phyloP scores from a whole-genome alignment of 2,888 invertebrate species.

The Noctuana brunneofusca region DNA sequence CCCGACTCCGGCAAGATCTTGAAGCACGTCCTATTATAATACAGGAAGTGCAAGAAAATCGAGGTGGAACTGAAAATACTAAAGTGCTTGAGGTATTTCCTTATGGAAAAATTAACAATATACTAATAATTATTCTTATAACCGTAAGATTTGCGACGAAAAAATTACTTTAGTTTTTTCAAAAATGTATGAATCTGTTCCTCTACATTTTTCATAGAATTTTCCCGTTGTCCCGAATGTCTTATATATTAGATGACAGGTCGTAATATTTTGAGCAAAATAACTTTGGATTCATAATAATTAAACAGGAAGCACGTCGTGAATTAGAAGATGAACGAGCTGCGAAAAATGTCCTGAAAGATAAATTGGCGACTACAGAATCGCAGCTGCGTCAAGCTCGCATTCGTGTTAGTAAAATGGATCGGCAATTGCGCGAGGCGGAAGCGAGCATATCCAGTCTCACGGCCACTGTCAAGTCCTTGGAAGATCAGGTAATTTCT shows the following conservation, averaged over 20 bases:
- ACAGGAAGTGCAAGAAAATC: conserved; percentile 50
- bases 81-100: conserved; percentile 55
- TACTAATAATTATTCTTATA: too few relatives aligned
- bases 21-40: conserved; percentile 50
- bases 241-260: too few relatives aligned
- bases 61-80: conserved; percentile 49
- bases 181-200: neutral
- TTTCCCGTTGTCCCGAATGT: neutral
- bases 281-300: neutral
- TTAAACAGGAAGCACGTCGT: conserved; percentile 52
- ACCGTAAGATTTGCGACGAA: too few relatives aligned
- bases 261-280: neutral
- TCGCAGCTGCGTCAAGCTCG: conserved; percentile 66
- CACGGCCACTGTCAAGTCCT: conserved; percentile 67
- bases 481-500: conserved; percentile 70
- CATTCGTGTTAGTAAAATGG: conserved; percentile 67
- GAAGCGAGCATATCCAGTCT: conserved; percentile 71
- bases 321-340: conserved; percentile 67
- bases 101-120: neutral
- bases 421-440: conserved; percentile 70
- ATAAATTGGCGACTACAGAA: conserved; percentile 63
- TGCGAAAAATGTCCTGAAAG: conserved; percentile 54
- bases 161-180: too few relatives aligned
- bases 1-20: conserved; percentile 61
- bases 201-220: neutral